Base-by-base conservation (phyloP, 2,888 invertebrate genomes). In the Azorinus chamasolen region DNA sequence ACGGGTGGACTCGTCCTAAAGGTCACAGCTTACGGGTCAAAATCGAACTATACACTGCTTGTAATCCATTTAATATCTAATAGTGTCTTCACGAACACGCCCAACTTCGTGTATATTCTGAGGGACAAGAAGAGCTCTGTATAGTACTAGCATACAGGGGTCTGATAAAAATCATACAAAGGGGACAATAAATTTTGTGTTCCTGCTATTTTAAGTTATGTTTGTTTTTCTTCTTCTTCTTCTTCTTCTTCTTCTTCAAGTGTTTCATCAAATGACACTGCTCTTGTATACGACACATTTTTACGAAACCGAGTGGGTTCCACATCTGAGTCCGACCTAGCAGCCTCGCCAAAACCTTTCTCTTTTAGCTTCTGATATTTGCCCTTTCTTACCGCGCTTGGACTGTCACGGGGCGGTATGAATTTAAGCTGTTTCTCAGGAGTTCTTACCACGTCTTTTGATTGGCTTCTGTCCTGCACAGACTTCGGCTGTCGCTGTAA, bases 321-420 rank as follows among this genome's bases (percentile, higher is more conserved):
- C 6, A 4, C 37, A 25, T 24, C 8, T n/a, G 51, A 14, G 20
- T 25, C 27, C 4, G 27, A 53, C 1, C 2, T 22, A 10, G 4
- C n/a, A 27, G n/a, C 16, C n/a, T n/a, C n/a, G n/a, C n/a, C n/a
- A 25, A 27, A 24, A 25, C 5, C 16, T 18, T 10, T 43, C 8
- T 32, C 39, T 12, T 27, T 24, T 6, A 6, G 32, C 32, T 32
- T 32, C 10, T 32, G 32, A 10, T 32, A 32, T 10, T 32, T 32
- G 5, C 32, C 32, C 53, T 72, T 75, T 20, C 71, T 27, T 43
- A 45, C 43, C 1, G 39, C 32, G 62, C 80, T 76, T 5, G 72
- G 76, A 61, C 75, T 80, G 45, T 61, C 53, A 45, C 72, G 70
- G 20, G 62, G 50, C 12, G 73, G 57, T 27, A 74, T 65, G 55